Evolutionary conservation across 2,888 invertebrate genomes (phyloP), one percentile per base, ranked within the genome.

Genomic region (Trissolcus japonicus): DNA sequence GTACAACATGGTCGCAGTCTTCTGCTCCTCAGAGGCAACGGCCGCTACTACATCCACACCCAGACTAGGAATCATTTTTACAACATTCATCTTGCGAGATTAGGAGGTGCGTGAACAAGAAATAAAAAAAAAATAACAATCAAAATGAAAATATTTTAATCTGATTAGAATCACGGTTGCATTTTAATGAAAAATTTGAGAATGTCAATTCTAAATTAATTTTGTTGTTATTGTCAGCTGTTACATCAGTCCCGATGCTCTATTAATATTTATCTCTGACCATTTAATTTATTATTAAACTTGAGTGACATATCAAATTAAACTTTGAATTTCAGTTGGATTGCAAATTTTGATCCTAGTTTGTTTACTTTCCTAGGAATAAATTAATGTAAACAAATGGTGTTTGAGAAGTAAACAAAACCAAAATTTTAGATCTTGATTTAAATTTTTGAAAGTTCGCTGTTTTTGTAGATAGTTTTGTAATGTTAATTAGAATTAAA

Each of bases 1-100:
- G 6, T 72, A 21, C 71, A 72, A 72, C 50, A 72, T 72, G 71
- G 71, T 71, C 71, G 71, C 50, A 41, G 43, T 25, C 19, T 62
- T 77, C 78, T 65, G 80, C 81, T 72, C 74, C 57, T 51, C 76
- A 19, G 51, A 35, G n/a, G 4, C 61, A 9, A 80, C 19, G 50
- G 35, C 40, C 17, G 51, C 17, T 48, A 35, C 65, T 83, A 80
- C 79, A 79, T 82, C 72, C 81, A 80, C 74, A 78, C 54, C 71
- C 81, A 83, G 62, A 68, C 83, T 59, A 82, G 81, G 67, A 81
- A 79, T 57, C 80, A 85, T 55, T 63, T 80, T 79, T 82, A 84
- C 88, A 88, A 88, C 79, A 88, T 88, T 88, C 87, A 88, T 86
- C 85, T 87, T 87, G 85, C 79, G 76, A 84, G 85, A 86, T 82